Conservation (phyloP, 2,888 invertebrate genomes). For the Podabrus alpinus region DNA sequence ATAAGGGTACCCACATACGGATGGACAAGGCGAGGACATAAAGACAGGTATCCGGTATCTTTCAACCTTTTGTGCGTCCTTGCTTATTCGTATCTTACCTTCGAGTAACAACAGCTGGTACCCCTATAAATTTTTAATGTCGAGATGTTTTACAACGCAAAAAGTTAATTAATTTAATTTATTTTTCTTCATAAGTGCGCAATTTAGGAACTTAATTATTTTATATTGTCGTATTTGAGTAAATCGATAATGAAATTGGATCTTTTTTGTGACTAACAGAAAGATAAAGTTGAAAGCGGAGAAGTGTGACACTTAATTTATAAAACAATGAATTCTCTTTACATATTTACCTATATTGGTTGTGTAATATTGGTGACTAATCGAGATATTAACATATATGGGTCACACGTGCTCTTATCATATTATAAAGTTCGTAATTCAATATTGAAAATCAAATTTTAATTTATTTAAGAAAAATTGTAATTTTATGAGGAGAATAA, state of each 20-base stretch:
- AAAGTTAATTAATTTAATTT: background rate
- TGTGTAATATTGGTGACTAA: constrained; percentile 14
- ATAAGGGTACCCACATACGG: constrained; percentile 27
- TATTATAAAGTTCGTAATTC: background rate
- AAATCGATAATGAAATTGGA: background rate
- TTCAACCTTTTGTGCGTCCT: constrained; percentile 29
- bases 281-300: constrained; percentile 7
- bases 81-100: constrained; percentile 18
- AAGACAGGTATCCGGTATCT: constrained; percentile 28
- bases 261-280: constrained; percentile 1
- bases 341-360: constrained; percentile 14
- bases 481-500: background rate
- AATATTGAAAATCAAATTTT: constrained; percentile 1
- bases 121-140: constrained; percentile 15
- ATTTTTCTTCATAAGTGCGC: background rate
- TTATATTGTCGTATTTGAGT: background rate
- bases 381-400: constrained; percentile 9
- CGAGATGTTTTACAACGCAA: background rate
- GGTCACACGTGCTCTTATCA: constrained; percentile 15
- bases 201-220: background rate
- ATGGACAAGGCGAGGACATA: constrained; percentile 21
- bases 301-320: constrained; percentile 8
- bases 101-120: constrained; percentile 20
- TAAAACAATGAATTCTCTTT: constrained; percentile 4
- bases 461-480: background rate